Evolutionary conservation across 2,113 vertebrate genomes (phyloP).

Genomic region (Thunnus maccoyii): DNA sequence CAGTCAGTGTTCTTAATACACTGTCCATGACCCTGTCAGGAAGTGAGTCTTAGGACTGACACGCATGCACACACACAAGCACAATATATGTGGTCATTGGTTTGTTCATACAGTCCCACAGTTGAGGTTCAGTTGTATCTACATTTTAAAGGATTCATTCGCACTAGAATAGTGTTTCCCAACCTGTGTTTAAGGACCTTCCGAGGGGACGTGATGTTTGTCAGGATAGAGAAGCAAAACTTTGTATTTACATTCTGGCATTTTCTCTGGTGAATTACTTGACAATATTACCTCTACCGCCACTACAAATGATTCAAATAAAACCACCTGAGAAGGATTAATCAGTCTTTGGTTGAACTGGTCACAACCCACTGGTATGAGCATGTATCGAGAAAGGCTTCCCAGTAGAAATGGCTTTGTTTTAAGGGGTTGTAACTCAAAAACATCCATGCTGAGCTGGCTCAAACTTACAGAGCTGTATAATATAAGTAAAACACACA

Average conservation of each 20-base stretch:
- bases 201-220: not conserved
- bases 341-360: too few species aligned
- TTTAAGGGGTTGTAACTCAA: too few species aligned
- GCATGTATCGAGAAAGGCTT: too few species aligned
- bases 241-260: not conserved
- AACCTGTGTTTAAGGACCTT: not conserved
- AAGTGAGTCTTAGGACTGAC: conserved; percentile 46
- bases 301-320: not conserved
- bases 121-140: not conserved
- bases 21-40: conserved; percentile 74
- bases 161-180: not conserved
- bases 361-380: too few species aligned
- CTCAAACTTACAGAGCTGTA: too few species aligned
- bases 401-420: too few species aligned
- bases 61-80: conserved; percentile 13
- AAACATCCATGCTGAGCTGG: too few species aligned
- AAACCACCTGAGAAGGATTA: not conserved
- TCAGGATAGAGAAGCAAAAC: not conserved
- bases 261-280: not conserved
- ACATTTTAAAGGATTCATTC: conserved; percentile 15
- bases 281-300: not conserved
- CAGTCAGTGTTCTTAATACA: conserved; percentile 65
- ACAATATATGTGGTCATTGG: not conserved
- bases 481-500: too few species aligned
- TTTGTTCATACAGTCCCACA: conserved; percentile 4